Conservation (phyloP, 37 sponge, comb jelly and placozoan species). For the Bolinopsis microptera region DNA sequence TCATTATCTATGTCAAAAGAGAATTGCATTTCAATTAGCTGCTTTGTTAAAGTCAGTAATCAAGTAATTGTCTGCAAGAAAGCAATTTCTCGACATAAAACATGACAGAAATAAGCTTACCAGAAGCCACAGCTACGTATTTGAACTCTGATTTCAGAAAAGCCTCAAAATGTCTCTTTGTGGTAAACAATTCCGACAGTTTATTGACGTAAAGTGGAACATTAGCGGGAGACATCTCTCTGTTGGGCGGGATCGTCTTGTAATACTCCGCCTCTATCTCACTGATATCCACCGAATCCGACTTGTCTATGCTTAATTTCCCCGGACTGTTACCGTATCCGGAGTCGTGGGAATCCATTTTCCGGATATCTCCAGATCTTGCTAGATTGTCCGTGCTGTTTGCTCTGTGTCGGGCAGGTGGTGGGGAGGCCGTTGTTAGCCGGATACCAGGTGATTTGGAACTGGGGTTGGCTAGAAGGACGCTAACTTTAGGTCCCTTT, state of each 20-base stretch:
- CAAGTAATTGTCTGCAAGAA: too few species aligned
- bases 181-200: background rate
- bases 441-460: conserved; percentile 20
- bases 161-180: background rate
- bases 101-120: background rate
- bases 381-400: background rate
- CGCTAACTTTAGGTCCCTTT: background rate
- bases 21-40: too few species aligned
- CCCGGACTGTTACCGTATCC: conserved; percentile 4
- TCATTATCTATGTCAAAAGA: too few species aligned
- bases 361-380: background rate
- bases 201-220: conserved; percentile 19
- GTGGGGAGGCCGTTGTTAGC: conserved; percentile 39
- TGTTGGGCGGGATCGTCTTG: background rate
- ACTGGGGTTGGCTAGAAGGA: conserved; percentile 1
- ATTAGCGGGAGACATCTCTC: background rate
- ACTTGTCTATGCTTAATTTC: conserved; percentile 48
- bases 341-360: conserved; percentile 53
- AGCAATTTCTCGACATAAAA: too few species aligned
- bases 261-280: conserved; percentile 56
- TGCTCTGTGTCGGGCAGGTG: background rate
- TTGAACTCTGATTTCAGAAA: conserved; percentile 58
- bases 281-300: conserved; percentile 58
- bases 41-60: background rate
- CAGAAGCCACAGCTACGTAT: background rate